A percentile compares a stretch with the other conserved stretches of the same genome.
Conservation (phyloP, 2,113 vertebrate species). For the Nyctereutes procyonoides region DNA sequence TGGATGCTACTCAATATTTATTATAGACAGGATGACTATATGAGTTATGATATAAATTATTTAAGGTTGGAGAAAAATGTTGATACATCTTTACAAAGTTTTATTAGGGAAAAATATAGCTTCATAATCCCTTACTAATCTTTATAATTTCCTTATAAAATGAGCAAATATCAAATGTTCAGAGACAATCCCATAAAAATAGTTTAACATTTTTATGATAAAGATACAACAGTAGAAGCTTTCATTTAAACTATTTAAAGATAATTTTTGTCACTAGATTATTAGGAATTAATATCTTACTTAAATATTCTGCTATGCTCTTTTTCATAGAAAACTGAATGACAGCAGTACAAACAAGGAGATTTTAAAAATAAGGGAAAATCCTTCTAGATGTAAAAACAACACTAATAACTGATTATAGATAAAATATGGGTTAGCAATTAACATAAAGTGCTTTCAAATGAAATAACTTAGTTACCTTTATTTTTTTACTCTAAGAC, state of each 20-base stretch:
- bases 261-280: constrained; percentile 37
- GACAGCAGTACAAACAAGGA: background rate
- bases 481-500: background rate
- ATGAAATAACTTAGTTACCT: background rate
- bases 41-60: background rate
- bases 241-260: constrained; percentile 67
- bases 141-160: background rate
- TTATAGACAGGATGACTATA: background rate
- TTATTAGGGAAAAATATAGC: background rate
- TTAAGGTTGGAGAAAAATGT: background rate
- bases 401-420: background rate
- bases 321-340: constrained; percentile 37
- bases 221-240: constrained; percentile 61
- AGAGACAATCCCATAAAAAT: constrained; percentile 54
- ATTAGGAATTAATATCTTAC: background rate
- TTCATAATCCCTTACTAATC: background rate
- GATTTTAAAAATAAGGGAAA: background rate
- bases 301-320: constrained; percentile 20
- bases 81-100: background rate
- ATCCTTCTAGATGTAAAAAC: background rate
- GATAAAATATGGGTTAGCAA: background rate
- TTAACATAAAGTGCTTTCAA: background rate
- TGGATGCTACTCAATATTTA: background rate
- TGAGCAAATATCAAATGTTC: background rate
- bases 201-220: constrained; percentile 18